Conservation (phyloP, 2,113 vertebrate genomes). For the Smithornis capensis region DNA sequence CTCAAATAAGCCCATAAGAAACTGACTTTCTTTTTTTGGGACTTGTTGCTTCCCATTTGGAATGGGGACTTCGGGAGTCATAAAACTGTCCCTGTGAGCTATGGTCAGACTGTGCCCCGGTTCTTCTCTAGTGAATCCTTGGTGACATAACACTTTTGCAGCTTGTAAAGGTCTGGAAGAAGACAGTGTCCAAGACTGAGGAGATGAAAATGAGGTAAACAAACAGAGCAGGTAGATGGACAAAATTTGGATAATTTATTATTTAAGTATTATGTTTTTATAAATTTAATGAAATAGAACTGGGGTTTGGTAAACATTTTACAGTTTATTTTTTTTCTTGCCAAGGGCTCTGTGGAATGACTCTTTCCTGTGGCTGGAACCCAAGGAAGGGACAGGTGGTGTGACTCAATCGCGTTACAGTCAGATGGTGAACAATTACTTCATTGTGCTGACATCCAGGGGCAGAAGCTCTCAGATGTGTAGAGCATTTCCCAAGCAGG, state of each 20-base stretch:
- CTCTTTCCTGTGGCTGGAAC: background rate
- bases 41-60: background rate
- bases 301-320: background rate
- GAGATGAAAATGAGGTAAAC: background rate
- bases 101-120: background rate
- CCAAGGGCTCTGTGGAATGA: background rate
- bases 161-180: background rate
- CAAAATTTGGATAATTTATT: background rate
- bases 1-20: background rate
- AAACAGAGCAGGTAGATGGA: background rate
- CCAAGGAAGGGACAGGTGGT: background rate
- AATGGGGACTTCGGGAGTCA: background rate
- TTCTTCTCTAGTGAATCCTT: background rate
- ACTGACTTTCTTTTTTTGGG: background rate
- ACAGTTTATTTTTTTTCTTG: accelerated
- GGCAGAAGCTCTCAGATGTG: background rate
- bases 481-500: background rate
- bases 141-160: background rate
- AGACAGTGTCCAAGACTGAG: background rate
- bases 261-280: background rate
- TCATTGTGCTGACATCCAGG: background rate
- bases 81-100: background rate
- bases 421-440: background rate
- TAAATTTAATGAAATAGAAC: background rate
- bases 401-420: background rate